Conservation (phyloP, 2,888 invertebrate genomes). For the Tineola bisselliella region DNA sequence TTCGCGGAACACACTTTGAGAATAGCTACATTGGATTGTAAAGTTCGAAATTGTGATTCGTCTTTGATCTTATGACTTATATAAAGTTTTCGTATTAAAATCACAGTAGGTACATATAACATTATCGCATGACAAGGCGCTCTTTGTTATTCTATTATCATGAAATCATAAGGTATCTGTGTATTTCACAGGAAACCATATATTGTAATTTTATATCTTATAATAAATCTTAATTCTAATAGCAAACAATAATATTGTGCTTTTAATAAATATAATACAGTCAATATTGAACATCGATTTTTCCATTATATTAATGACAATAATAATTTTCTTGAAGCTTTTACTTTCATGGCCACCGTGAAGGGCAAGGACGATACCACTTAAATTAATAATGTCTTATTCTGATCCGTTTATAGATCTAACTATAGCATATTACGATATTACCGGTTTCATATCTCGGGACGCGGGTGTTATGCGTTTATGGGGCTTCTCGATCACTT, state of each 20-base stretch:
- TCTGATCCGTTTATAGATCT: neutral
- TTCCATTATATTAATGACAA: neutral
- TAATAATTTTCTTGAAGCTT: neutral
- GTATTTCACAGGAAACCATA: neutral
- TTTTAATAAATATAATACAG: neutral
- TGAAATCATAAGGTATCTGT: neutral
- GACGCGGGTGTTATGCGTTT: neutral
- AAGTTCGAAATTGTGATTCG: too few relatives aligned
- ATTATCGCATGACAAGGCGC: neutral
- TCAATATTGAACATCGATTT: neutral
- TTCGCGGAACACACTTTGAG: too few relatives aligned
- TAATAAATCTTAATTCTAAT: neutral
- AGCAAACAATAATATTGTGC: neutral
- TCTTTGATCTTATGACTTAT: too few relatives aligned
- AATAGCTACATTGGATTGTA: too few relatives aligned
- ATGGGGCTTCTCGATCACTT: constrained; percentile 9
- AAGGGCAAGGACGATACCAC: neutral
- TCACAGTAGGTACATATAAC: too few relatives aligned
- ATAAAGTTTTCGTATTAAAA: too few relatives aligned
- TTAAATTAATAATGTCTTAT: neutral
- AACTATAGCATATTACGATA: neutral
- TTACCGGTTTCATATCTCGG: neutral
- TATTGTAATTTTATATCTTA: neutral
- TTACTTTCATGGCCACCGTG: neutral
- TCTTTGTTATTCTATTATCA: neutral